Conservation (phyloP, 2,888 invertebrate species). For the Campoletis raptor region DNA sequence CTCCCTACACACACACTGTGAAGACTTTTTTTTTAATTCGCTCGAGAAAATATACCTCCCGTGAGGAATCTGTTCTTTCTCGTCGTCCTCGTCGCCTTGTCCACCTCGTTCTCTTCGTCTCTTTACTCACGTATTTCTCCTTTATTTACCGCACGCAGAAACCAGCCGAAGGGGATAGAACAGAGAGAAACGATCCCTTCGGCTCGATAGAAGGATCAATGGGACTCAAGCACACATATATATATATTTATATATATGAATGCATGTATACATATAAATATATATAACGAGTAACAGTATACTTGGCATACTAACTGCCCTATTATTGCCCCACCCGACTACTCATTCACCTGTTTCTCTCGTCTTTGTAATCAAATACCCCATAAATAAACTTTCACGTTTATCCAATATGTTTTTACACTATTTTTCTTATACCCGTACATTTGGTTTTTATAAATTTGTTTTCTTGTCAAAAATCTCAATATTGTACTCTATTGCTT, state of each 20-base stretch:
- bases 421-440: background rate
- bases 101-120: slow-evolving; percentile 48
- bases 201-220: slow-evolving; percentile 77
- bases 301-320: slow-evolving; percentile 77
- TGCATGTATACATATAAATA: background rate
- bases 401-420: background rate
- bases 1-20: slow-evolving; percentile 3
- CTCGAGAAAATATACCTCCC: slow-evolving; percentile 57
- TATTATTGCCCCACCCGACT: slow-evolving; percentile 78
- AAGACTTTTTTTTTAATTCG: slow-evolving; percentile 35
- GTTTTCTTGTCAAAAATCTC: background rate
- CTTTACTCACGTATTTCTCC: slow-evolving; percentile 66
- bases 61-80: slow-evolving; percentile 63
- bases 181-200: slow-evolving; percentile 30
- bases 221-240: slow-evolving; percentile 78
- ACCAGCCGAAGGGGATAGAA: slow-evolving; percentile 12
- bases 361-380: slow-evolving; percentile 76
- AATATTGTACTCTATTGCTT: background rate
- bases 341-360: slow-evolving; percentile 74
- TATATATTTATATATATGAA: slow-evolving; percentile 71
- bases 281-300: slow-evolving; percentile 74
- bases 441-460: background rate
- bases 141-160: slow-evolving; percentile 74
- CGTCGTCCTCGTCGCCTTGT: slow-evolving; percentile 50
- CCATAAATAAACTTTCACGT: slow-evolving; percentile 65